Base-by-base conservation (phyloP, 2,888 invertebrate genomes). In the Frankliniella intonsa region DNA sequence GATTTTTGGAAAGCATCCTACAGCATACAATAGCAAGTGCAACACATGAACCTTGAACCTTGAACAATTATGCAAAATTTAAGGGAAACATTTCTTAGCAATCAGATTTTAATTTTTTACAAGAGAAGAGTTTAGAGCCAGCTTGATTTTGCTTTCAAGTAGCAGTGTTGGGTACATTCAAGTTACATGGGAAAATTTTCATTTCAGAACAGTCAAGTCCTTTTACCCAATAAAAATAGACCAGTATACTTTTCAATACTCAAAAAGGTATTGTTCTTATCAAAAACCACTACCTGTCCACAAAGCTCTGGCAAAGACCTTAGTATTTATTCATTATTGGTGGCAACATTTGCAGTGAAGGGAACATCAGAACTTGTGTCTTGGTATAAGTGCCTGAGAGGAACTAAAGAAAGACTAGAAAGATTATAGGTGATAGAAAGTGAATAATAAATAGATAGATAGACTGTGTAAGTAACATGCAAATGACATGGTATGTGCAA, bases 381-480 rank as follows among this genome's bases (percentile, higher is more conserved):
- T 2, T 38, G 38, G 38, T 38, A 5, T 38, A 38, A 38, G 5
- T 38, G 38, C 38, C 38, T 38, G 38, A 62, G 62, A 62, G 62
- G 19, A 62, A n/a, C 62, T 17, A 62, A 62, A 7, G n/a, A 62
- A 17, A 62, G 8, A 14, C 7, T 55, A 55, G 3, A 55, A 14
- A 62, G n/a, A 62, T 62, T 14, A 62, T 14, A 62, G 62, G 62
- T 62, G 62, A 0, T 12, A 62, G 62, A 62, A 62, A 62, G 62
- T 19, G n/a, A 62, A 62, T 17, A 62, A 62, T n/a, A 38, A 38
- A 38, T 38, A 5, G 2, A 38, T 5, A 38, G 17, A 62, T 17
- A 3, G 11, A 10, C 17, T 19, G 14, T 62, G 62, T 62, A 65
- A 51, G 69, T 81, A n/a, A 62, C 81, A 76, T 82, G 82, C 82